A percentile compares a stretch with the other conserved stretches of the same genome.
phyloP scores from a whole-genome alignment of 1,140 invertebrate genomes.

The Lepidurus apus region DNA sequence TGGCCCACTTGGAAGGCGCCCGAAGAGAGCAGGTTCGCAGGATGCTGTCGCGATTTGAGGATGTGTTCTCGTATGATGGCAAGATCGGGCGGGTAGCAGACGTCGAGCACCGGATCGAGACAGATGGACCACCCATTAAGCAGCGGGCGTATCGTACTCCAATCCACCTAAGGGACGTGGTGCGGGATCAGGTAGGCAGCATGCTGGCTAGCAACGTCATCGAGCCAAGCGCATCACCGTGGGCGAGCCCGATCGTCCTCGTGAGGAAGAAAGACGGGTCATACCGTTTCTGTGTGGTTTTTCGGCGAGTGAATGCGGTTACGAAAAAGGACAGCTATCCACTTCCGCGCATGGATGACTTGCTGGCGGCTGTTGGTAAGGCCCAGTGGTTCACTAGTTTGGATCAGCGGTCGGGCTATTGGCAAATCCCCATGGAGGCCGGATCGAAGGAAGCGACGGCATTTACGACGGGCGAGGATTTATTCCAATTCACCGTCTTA shows the following conservation, averaged over 20 bases:
- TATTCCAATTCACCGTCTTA: conserved; percentile 44
- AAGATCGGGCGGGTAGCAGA: too few relatives aligned
- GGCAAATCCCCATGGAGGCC: conserved; percentile 44
- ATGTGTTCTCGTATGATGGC: too few relatives aligned
- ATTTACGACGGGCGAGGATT: conserved; percentile 33
- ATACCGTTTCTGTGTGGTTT: conserved; percentile 47
- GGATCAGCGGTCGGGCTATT: conserved; percentile 42
- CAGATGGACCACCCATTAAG: too few relatives aligned
- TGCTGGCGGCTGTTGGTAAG: conserved; percentile 42
- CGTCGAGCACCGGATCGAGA: too few relatives aligned
- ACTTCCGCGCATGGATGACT: conserved; percentile 46
- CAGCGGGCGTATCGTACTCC: too few relatives aligned
- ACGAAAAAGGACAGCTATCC: conserved; percentile 46
- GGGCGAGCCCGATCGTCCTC: conserved; percentile 40
- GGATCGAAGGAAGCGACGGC: conserved; percentile 39
- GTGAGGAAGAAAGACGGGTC: conserved; percentile 42
- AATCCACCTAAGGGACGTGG: neutral
- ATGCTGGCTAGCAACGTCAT: conserved; percentile 29
- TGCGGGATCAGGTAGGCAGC: neutral
- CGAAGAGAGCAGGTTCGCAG: too few relatives aligned
- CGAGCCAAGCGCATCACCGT: conserved; percentile 37
- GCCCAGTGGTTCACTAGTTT: conserved; percentile 42
- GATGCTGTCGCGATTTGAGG: too few relatives aligned
- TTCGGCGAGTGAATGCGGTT: conserved; percentile 42
- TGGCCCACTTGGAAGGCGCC: too few relatives aligned